A percentile compares a stretch with the other conserved stretches of the same genome.
Evolutionary conservation across 2,797 vertebrate genomes (phyloP).

Genomic region (Scolopax bukidnonensis): DNA sequence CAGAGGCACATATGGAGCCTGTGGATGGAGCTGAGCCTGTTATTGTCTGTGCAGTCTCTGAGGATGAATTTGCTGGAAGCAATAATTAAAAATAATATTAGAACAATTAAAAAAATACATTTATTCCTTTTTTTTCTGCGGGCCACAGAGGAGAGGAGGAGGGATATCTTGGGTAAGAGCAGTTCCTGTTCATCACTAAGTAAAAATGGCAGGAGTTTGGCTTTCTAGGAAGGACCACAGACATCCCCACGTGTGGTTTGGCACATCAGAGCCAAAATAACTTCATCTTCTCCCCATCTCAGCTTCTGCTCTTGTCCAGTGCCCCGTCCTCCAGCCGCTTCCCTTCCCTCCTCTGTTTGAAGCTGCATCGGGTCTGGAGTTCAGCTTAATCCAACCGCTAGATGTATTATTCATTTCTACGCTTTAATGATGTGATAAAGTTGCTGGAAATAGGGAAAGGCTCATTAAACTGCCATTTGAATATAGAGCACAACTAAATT

Average conservation of each 20-base stretch:
- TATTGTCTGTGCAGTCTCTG: accelerated
- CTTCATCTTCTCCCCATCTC: not conserved
- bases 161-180: not conserved
- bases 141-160: not conserved
- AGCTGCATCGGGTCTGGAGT: constrained; percentile 77
- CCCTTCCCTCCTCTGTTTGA: constrained; percentile 62
- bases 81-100: not conserved
- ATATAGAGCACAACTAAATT: constrained; percentile 86
- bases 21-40: not conserved
- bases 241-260: not conserved
- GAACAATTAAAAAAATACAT: not conserved
- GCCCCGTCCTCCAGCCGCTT: not conserved
- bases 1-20: accelerated
- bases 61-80: not conserved
- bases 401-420: constrained; percentile 91
- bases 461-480: constrained; percentile 90
- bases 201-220: not conserved
- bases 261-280: not conserved
- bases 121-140: not conserved
- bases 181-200: not conserved
- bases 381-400: constrained; percentile 79
- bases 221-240: not conserved
- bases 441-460: constrained; percentile 86
- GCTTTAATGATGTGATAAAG: constrained; percentile 87
- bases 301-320: not conserved